phyloP scores from a whole-genome alignment of 2,113 vertebrate genomes.

The Centropus unirufus region DNA sequence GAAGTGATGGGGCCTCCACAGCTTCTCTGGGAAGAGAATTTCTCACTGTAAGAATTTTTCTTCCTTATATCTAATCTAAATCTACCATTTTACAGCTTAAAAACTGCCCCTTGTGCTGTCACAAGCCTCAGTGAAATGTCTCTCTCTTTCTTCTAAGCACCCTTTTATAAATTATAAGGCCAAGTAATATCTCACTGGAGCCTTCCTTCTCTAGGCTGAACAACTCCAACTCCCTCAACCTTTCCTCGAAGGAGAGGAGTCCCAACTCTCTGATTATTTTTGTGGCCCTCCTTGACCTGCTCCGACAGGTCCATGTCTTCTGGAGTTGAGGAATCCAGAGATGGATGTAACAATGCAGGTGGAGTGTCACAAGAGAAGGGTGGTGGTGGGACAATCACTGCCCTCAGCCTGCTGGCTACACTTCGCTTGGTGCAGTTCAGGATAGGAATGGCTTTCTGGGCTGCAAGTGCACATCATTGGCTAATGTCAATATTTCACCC shows the following conservation, averaged over 20 bases:
- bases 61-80: not conserved
- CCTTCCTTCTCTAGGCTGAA: not conserved
- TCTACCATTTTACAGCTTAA: not conserved
- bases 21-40: no score
- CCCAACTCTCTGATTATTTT: not conserved
- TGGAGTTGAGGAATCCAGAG: not conserved
- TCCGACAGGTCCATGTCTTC: not conserved
- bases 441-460: rapidly evolving
- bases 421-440: not conserved
- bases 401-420: not conserved
- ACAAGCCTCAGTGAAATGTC: not conserved
- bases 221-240: not conserved
- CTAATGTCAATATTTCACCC: not conserved
- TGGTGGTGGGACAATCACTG: not conserved
- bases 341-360: not conserved
- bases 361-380: not conserved
- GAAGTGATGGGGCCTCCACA: not conserved
- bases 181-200: rapidly evolving
- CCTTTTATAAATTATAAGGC: not conserved
- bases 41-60: not conserved
- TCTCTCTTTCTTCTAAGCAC: not conserved
- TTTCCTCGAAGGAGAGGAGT: no score
- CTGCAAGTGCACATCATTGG: not conserved
- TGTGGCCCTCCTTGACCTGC: rapidly evolving
- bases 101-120: not conserved